These are phyloP conservation scores for Alcedo atthis DNA, from an alignment of 2,797 vertebrate species.

Conservation along the genomic window DNA sequence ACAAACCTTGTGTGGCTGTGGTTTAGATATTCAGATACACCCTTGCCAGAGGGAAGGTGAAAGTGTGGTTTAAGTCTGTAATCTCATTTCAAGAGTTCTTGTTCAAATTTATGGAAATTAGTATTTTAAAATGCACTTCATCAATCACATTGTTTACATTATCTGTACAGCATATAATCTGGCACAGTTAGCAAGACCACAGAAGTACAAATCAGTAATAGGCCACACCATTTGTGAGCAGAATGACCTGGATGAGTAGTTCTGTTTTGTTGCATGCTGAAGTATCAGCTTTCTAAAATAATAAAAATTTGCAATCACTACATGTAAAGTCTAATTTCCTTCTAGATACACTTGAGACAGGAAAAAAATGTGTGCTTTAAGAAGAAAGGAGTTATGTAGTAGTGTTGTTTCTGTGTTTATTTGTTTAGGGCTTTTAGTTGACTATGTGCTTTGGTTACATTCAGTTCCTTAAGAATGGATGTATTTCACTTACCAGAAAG, in stretches of 20 bases:
- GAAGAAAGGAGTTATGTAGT: background rate
- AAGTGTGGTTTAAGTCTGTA: background rate
- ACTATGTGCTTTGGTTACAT: background rate
- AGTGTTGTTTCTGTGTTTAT: background rate
- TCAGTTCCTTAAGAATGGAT: background rate
- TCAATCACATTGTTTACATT: background rate
- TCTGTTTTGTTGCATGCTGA: background rate
- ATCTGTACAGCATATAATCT: background rate
- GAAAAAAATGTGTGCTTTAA: background rate
- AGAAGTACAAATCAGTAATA: background rate
- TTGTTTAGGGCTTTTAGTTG: conserved; percentile 18
- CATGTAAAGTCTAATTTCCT: background rate
- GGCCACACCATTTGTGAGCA: too few species aligned
- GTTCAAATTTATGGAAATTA: background rate
- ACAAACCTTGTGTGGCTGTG: background rate
- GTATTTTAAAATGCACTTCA: background rate
- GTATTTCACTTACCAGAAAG: background rate
- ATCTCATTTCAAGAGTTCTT: background rate
- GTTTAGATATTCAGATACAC: background rate
- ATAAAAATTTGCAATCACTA: background rate
- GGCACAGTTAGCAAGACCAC: background rate
- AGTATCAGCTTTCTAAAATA: background rate
- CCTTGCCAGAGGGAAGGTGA: background rate
- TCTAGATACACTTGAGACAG: background rate
- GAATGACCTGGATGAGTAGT: background rate